phyloP scores from a whole-genome alignment of 2,797 vertebrate genomes.

The Nothura maculosa region DNA sequence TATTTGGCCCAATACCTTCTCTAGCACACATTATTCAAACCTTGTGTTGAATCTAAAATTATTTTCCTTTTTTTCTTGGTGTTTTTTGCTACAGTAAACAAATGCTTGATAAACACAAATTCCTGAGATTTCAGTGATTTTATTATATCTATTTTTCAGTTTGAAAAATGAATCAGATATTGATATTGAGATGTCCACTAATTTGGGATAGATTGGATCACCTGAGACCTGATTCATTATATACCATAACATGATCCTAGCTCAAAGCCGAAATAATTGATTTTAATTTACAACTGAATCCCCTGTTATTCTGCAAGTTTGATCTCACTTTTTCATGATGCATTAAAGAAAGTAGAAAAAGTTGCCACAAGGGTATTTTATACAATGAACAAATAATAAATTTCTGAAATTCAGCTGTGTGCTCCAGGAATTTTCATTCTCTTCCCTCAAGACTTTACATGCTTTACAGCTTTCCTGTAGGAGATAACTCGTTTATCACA shows the following conservation, averaged over 20 bases:
- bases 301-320: not conserved
- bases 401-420: not conserved
- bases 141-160: not conserved
- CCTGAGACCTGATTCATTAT: not conserved
- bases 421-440: not conserved
- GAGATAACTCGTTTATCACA: not conserved
- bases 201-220: not conserved
- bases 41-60: not conserved
- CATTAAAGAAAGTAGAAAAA: not conserved
- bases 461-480: not conserved
- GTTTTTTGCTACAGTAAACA: not conserved
- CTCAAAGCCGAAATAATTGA: not conserved
- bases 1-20: not conserved
- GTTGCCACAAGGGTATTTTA: not conserved
- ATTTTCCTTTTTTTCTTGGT: not conserved
- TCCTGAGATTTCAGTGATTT: not conserved
- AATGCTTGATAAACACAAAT: not conserved
- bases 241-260: not conserved
- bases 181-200: not conserved
- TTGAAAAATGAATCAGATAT: not conserved
- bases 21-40: conserved; percentile 1
- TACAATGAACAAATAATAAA: not conserved
- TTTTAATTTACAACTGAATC: not conserved
- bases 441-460: not conserved
- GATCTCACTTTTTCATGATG: not conserved